phyloP scores from a whole-genome alignment of 2,888 invertebrate genomes.

The Villa cingulata region DNA sequence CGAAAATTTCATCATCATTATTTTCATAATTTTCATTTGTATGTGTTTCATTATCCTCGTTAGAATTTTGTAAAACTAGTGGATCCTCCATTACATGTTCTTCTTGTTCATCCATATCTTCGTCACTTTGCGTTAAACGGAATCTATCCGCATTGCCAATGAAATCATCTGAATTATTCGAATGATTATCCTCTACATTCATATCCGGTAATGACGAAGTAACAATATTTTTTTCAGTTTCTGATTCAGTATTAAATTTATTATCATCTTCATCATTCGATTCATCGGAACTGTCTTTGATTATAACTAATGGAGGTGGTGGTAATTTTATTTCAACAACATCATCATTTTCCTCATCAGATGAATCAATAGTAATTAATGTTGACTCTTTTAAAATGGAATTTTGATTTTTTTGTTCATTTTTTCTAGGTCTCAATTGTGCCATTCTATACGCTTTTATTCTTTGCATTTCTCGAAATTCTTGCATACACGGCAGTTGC shows the following conservation, averaged over 20 bases:
- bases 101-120: constrained; percentile 24
- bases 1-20: not conserved
- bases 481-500: no score
- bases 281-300: constrained; percentile 28
- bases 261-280: constrained; percentile 17
- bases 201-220: not conserved
- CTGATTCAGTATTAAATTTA: not conserved
- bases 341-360: constrained; percentile 25
- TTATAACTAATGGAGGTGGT: constrained; percentile 24
- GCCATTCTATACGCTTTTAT: no score
- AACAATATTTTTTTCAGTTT: not conserved
- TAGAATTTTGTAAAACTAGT: constrained; percentile 19
- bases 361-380: constrained; percentile 21
- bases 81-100: constrained; percentile 22
- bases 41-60: constrained; percentile 6
- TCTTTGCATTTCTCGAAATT: no score
- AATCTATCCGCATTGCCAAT: constrained; percentile 29
- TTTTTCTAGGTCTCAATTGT: no score
- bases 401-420: no score
- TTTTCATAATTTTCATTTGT: not conserved
- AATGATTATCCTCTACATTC: constrained; percentile 14
- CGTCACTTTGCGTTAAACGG: constrained; percentile 16
- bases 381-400: no score
- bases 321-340: constrained; percentile 26
- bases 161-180: constrained; percentile 30